Evolutionary conservation across 1,140 invertebrate species (phyloP).

Genomic region (Steinernema khuongi): DNA sequence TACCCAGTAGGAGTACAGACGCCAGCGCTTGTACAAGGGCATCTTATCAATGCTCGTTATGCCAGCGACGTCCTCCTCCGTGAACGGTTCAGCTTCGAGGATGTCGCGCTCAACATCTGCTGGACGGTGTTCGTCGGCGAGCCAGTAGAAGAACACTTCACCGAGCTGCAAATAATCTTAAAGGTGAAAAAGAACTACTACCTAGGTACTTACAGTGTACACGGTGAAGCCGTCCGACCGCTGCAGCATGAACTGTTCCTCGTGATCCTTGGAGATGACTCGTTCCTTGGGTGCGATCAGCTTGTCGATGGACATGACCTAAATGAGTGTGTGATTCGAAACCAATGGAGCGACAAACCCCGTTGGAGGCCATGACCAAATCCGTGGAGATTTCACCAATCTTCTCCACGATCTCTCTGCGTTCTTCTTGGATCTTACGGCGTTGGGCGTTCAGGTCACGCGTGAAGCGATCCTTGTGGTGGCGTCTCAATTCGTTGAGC

Average conservation of each 20-base stretch:
- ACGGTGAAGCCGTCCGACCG: too few species aligned
- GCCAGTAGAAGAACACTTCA: neutral
- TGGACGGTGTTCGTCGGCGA: neutral
- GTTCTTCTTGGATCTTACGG: neutral
- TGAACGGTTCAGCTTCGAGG: conserved; percentile 23
- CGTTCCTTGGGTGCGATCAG: too few species aligned
- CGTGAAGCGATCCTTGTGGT: neutral
- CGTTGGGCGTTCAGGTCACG: neutral
- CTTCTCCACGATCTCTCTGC: neutral
- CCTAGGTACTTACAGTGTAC: too few species aligned
- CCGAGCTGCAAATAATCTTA: neutral
- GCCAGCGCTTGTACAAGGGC: conserved; percentile 52
- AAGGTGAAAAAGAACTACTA: too few species aligned
- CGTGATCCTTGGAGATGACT: too few species aligned
- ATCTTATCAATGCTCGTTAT: conserved; percentile 52
- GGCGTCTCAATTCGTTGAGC: neutral
- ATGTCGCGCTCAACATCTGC: neutral
- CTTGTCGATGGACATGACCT: too few species aligned
- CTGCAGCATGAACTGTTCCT: too few species aligned
- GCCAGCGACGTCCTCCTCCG: conserved; percentile 34
- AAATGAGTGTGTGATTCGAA: too few species aligned
- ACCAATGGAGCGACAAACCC: too few species aligned
- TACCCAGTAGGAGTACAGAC: conserved; percentile 58
- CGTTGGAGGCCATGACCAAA: too few species aligned
- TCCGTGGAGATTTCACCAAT: too few species aligned